Conservation (phyloP, 2,888 invertebrate species). For the Sinopyrophorus schimmeli region DNA sequence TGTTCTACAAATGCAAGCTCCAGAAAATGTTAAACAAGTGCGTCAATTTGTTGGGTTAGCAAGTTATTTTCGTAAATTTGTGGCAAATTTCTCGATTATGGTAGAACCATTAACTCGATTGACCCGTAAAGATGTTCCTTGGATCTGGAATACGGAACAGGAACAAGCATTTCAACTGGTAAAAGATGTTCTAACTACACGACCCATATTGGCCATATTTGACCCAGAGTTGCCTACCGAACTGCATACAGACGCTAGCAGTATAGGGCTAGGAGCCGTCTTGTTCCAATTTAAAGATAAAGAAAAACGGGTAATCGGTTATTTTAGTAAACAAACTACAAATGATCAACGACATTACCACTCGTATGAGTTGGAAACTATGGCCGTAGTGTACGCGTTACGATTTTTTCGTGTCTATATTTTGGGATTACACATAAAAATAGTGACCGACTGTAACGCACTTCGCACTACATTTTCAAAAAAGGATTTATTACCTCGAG, state of each 20-base stretch:
- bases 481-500: conserved; percentile 37
- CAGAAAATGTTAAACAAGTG: conserved; percentile 3
- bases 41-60: conserved; percentile 36
- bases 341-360: conserved; percentile 24
- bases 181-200: conserved; percentile 17
- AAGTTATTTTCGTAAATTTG: conserved; percentile 40
- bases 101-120: conserved; percentile 35
- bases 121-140: conserved; percentile 31
- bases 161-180: conserved; percentile 31
- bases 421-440: conserved; percentile 32
- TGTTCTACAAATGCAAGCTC: too few species aligned
- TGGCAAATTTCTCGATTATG: conserved; percentile 35
- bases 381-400: conserved; percentile 34
- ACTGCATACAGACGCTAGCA: conserved; percentile 20
- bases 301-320: conserved; percentile 10
- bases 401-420: conserved; percentile 35
- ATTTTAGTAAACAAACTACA: conserved; percentile 22
- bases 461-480: conserved; percentile 33
- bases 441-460: conserved; percentile 39
- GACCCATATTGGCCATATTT: conserved; percentile 13
- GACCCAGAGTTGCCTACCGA: conserved; percentile 9
- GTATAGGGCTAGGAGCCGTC: conserved; percentile 10
- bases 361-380: conserved; percentile 27
- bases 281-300: conserved; percentile 13
- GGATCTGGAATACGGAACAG: conserved; percentile 32